Evolutionary conservation across 1,140 invertebrate genomes (phyloP), one percentile per base, ranked within the genome.

Genomic region (Lepeophtheirus salmonis): DNA sequence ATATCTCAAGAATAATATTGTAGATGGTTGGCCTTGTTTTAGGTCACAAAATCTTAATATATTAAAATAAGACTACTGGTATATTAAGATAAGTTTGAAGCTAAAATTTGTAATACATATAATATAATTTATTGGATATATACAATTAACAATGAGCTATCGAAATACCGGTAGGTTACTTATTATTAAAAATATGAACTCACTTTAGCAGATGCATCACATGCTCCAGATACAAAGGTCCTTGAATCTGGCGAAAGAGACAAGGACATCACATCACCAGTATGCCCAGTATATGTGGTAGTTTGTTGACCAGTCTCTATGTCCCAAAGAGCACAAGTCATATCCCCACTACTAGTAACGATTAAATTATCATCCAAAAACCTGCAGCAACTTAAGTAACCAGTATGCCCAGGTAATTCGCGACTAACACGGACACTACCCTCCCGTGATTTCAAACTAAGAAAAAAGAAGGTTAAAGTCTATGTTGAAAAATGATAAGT

Each of bases 311-410:
- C 91, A 52, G 90, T 96, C 75, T 97, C 92, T 68, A 97, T 96
- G 74, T 97, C 92, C 92, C 92, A 97, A 57, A 97, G 78, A 67
- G 90, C 90, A 77, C 91, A 97, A 66, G 89, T 90, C 91, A 96
- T 96, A 72, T 97, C 91, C 52, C 91, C 91, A 56, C 89, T 94
- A 73, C 89, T 94, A 65, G 92, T 97, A 61, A 97, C 89, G 70
- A 97, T 97, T 79, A 97, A 91, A 78, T 94, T 96, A 76, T 97
- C 92, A 74, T 97, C 89, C 61, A 97, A 79, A 77, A 97, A 97
- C 64, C 92, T 82, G 79, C 92, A 97, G 78, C 92, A 97, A 26
- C 89, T 95, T 65, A 97, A 78, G 74, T 97, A 97, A 62, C 92
- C 92, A 66, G 91, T 96, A 75, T 96, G 91, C 58, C 92, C 92